Evolutionary conservation across 2,888 invertebrate species (phyloP).

Genomic region (Alsophila aescularia): DNA sequence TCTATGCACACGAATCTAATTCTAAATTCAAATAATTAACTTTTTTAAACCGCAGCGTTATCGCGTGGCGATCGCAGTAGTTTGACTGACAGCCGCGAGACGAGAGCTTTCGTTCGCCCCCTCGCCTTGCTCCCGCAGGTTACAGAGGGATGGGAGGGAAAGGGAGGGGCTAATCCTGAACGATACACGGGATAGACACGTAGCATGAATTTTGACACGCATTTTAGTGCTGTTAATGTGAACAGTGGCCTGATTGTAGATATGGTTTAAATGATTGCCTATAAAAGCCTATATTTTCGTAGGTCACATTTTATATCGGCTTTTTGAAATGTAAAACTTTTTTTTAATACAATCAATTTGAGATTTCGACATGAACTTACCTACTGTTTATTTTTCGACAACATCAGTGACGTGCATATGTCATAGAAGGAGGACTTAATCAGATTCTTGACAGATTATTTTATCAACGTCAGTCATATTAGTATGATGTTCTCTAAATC

Average conservation of each 20-base stretch:
- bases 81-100: conserved; percentile 64
- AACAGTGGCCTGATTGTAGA: not conserved
- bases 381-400: too few species aligned
- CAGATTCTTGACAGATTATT: too few species aligned
- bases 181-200: conserved; percentile 35
- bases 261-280: not conserved
- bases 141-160: conserved; percentile 28
- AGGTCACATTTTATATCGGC: too few species aligned
- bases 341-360: too few species aligned
- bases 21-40: conserved; percentile 13
- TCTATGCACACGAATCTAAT: not conserved
- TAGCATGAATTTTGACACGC: conserved; percentile 26
- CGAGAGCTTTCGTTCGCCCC: conserved; percentile 44
- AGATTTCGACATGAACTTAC: too few species aligned
- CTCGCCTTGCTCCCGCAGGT: conserved; percentile 13
- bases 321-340: not conserved
- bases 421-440: too few species aligned
- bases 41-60: conserved; percentile 47
- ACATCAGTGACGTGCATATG: too few species aligned
- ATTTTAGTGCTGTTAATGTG: conserved; percentile 13
- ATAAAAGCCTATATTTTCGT: not conserved
- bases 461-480: too few species aligned
- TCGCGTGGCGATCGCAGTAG: conserved; percentile 52
- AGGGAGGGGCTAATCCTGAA: conserved; percentile 44
- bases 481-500: too few species aligned